Conservation (phyloP, 2,797 vertebrate species). For the Triplophysa yarkandensis region DNA sequence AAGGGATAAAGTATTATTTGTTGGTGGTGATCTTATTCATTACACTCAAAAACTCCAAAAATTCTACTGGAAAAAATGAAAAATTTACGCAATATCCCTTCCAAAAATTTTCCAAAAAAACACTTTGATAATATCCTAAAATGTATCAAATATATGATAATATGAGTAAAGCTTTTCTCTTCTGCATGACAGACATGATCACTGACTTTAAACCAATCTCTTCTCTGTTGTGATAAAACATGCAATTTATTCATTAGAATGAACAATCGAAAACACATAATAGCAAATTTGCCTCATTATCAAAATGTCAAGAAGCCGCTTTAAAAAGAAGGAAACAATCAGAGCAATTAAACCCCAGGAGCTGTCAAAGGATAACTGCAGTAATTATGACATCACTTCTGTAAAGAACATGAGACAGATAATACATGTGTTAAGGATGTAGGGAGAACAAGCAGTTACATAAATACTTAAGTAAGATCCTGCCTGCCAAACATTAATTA, state of each 20-base stretch:
- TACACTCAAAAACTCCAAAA: background rate
- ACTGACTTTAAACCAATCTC: background rate
- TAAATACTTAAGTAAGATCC: background rate
- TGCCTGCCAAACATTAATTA: background rate
- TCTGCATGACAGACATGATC: conserved; percentile 1
- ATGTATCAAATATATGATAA: background rate
- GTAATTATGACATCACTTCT: conserved; percentile 31
- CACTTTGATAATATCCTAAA: background rate
- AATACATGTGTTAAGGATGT: conserved; percentile 1
- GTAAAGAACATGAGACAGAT: background rate
- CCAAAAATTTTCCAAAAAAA: background rate
- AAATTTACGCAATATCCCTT: too few species aligned
- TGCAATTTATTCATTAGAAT: conserved; percentile 35
- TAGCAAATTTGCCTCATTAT: conserved; percentile 30
- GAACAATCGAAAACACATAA: conserved; percentile 27
- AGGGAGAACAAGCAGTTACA: background rate
- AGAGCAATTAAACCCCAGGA: conserved; percentile 49
- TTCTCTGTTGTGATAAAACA: conserved; percentile 18
- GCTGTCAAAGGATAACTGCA: conserved; percentile 42
- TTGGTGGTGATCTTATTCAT: too few species aligned
- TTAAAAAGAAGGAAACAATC: conserved; percentile 36
- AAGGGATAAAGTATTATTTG: background rate
- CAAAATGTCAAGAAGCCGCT: conserved; percentile 30
- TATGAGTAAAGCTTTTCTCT: background rate
- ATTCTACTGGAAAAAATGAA: too few species aligned